Evolutionary conservation across 2,888 invertebrate species (phyloP).

Genomic region (Drosophila melanosoma): DNA sequence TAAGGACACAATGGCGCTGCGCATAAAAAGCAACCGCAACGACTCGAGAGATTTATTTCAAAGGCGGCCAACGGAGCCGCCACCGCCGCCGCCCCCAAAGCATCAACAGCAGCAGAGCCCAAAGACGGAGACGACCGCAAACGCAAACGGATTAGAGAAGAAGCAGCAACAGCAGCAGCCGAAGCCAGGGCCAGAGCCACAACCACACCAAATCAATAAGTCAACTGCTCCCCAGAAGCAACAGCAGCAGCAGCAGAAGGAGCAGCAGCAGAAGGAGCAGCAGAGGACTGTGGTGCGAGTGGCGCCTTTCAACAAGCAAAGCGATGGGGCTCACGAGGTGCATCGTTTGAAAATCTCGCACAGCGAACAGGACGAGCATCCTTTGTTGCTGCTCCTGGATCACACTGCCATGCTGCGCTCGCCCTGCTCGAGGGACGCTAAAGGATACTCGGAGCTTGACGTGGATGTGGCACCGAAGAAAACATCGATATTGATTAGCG

Average conservation of each 20-base stretch:
- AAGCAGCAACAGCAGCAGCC: background rate
- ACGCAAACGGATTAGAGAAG: slow-evolving; percentile 73
- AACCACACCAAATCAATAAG: slow-evolving; percentile 84
- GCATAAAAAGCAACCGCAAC: slow-evolving; percentile 87
- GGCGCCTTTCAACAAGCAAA: slow-evolving; percentile 83
- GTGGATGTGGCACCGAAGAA: slow-evolving; percentile 85
- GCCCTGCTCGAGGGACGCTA: background rate
- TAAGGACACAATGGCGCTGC: slow-evolving; percentile 93
- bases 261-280: slow-evolving; percentile 45
- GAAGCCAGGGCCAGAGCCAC: slow-evolving; percentile 28
- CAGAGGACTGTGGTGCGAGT: slow-evolving; percentile 86
- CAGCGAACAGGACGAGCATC: slow-evolving; percentile 83
- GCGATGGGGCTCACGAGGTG: slow-evolving; percentile 82
- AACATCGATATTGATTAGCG: slow-evolving; percentile 91
- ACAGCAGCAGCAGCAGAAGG: slow-evolving; percentile 45
- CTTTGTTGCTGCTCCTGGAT: slow-evolving; percentile 29
- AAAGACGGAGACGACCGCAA: slow-evolving; percentile 31
- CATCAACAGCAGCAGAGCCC: slow-evolving; percentile 82
- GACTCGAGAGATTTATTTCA: slow-evolving; percentile 88
- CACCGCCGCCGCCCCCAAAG: slow-evolving; percentile 85
- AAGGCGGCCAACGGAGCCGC: slow-evolving; percentile 85
- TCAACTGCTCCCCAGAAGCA: slow-evolving; percentile 33
- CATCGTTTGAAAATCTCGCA: slow-evolving; percentile 87
- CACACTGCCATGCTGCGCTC: slow-evolving; percentile 40
- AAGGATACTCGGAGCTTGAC: slow-evolving; percentile 12